Base-by-base conservation (phyloP, 2,113 vertebrate species). In the Forbesichthys agassizii region DNA sequence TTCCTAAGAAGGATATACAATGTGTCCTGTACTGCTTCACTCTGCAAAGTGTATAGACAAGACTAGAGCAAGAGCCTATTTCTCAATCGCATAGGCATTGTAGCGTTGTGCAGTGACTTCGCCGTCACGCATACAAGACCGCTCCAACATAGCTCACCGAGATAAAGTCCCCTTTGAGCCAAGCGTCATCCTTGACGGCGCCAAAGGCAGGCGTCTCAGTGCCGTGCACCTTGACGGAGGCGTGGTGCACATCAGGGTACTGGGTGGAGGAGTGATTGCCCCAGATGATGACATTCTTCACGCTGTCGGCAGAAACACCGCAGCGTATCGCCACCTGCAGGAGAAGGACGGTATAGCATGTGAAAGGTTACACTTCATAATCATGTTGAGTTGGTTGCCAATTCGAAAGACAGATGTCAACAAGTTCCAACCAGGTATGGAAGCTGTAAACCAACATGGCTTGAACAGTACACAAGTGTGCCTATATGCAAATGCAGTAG, bases 271-370 rank as follows among this genome's bases (percentile, higher is more conserved):
- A 99, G 90, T 99, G 97, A 88, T 99, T 99, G 33, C 97, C 97
- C 97, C 97, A 99, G 89, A 99, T 99, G 79, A 98, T 96, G 65
- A 98, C 96, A 52, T 99, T 98, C 92, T 97, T 99, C 71, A 99
- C 96, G 9, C 89, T 90, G 79, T 94, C 91, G 1, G 95, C 80
- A 66, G 94, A 85, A 20, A 98, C 94, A 5, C 93, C 91, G 48
- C 96, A 93, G 61, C 94, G 96, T 79, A 96, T 88, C 72, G 96
- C 96, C 91, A 99, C 94, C 97, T 99, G 82, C 71, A 74, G 81
- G 61, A 0, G 2, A 61, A 47, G 10, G 0, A 63, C 9, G 0
- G 27, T 9, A 0, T 48, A 42, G 36, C 36, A 42, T 42, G 66
- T 27, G 36, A 4, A 12, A 20, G 54, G 36, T 42, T 42, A 5